Evolutionary conservation across 2,113 vertebrate species (phyloP), one percentile per base, ranked within the genome.

Genomic region (Paradisaea rubra): DNA sequence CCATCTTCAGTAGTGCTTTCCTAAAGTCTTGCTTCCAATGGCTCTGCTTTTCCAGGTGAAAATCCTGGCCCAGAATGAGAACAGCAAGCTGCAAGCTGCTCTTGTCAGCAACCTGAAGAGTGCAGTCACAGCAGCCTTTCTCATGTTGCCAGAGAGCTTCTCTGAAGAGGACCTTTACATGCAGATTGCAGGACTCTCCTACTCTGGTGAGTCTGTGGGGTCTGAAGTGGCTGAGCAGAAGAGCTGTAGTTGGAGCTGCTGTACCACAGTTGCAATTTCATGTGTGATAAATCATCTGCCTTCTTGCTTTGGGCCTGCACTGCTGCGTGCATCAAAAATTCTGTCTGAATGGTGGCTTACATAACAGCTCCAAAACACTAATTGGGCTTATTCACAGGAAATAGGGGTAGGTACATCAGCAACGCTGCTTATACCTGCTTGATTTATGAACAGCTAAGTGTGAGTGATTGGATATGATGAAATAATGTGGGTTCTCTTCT

Each of bases 91-190:
- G 20, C 97, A 98, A 9, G 95, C 97, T 4, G 99, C 99, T 28
- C 97, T 99, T 4, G 93, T 98, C 37, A 97, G 97, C 56, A 99
- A 99, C 79, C 96, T 99, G 96, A 99, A 98, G 95, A 99, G 99
- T n/a, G 99, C 99, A 0, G 97, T 99, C 77, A 98, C 96, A 0
- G 98, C 99, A 8, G 98, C 99, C 65, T 99, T 99, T 88, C 99
- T 99, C 73, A 99, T 99, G 99, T 87, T 99, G 50, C 99, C 99
- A 0, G 99, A 99, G 93, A 99, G 99, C 92, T 99, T 98, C 95
- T 98, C 98, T 2, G 99, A 99, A 80, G 99, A 99, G 83, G 99
- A 99, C 7, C 98, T 99, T 10, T 99, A 98, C 76, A 60, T 98
- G 87, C 98, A 98, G 97, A 99, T 99, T 13, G 98, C 99, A 27